These are phyloP conservation scores for Pyxicephalus adspersus DNA, from an alignment of 2,113 vertebrate species.

Conservation along the genomic window DNA sequence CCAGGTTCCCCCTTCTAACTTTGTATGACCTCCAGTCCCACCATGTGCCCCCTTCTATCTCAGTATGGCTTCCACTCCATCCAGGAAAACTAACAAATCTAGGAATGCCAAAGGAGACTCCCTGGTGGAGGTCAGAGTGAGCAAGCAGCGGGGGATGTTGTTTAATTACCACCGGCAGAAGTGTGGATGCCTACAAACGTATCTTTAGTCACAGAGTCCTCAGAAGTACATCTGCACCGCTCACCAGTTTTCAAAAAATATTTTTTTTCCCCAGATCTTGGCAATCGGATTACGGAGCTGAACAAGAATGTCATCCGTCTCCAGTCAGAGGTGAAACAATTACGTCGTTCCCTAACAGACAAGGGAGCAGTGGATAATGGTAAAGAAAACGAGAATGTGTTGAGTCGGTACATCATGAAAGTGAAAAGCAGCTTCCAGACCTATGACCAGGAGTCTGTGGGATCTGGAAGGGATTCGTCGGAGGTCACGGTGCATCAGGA, in stretches of 20 bases:
- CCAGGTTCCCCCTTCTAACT: no score
- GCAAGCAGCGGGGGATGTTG: no score
- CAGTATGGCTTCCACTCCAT: no score
- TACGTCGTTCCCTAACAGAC: slow-evolving; percentile 63
- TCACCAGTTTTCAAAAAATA: no score
- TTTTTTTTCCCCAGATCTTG: slow-evolving; percentile 71
- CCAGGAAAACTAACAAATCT: no score
- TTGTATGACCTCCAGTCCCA: no score
- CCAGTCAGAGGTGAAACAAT: slow-evolving; percentile 74
- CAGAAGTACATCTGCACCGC: not conserved
- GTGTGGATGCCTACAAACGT: no score
- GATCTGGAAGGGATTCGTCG: slow-evolving; percentile 56
- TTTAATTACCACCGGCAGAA: no score
- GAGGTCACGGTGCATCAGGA: slow-evolving; percentile 66
- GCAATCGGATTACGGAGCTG: slow-evolving; percentile 85
- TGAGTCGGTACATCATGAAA: slow-evolving; percentile 80
- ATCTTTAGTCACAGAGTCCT: no score
- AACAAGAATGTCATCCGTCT: slow-evolving; percentile 78
- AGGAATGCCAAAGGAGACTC: no score
- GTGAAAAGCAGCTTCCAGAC: slow-evolving; percentile 84
- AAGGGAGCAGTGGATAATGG: not conserved
- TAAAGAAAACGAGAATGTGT: slow-evolving; percentile 69
- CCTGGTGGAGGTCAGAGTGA: no score
- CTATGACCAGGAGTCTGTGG: slow-evolving; percentile 59
- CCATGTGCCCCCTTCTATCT: no score